Conservation (phyloP, 2,888 invertebrate genomes). For the Lamellibrachia satsuma region DNA sequence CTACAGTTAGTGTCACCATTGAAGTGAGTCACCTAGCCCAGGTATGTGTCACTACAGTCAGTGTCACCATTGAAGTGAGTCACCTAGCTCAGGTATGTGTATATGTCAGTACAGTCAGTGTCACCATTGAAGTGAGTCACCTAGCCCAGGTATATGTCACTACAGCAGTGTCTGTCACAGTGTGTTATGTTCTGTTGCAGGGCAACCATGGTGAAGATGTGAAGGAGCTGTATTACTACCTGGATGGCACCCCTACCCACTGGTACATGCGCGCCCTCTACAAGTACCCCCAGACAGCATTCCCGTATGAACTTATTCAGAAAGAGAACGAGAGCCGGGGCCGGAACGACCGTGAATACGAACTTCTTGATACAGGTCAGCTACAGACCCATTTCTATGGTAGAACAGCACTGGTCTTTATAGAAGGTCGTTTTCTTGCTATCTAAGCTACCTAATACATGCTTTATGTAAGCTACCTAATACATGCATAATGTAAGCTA, state of each 20-base stretch:
- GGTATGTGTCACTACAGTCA: too few species aligned
- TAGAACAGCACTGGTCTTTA: neutral
- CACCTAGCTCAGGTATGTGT: too few species aligned
- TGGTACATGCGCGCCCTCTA: constrained; percentile 64
- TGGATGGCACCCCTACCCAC: constrained; percentile 62
- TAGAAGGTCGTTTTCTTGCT: too few species aligned
- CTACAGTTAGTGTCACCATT: too few species aligned
- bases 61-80: too few species aligned
- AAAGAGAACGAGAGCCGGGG: constrained; percentile 49
- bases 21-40: too few species aligned
- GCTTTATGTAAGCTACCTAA: too few species aligned
- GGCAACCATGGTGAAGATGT: constrained; percentile 67
- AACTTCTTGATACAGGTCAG: constrained; percentile 62
- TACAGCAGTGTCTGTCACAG: neutral
- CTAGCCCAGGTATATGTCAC: too few species aligned
- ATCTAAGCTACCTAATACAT: too few species aligned
- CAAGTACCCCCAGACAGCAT: constrained; percentile 62
- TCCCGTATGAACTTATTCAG: constrained; percentile 58
- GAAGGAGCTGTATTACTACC: constrained; percentile 65
- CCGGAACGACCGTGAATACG: constrained; percentile 56
- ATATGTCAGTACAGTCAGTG: too few species aligned
- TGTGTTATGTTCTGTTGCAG: constrained; percentile 42
- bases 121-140: too few species aligned
- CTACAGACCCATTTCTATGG: neutral
- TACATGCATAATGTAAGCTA: too few species aligned